phyloP scores from a whole-genome alignment of 2,888 invertebrate genomes.

The Acleris sparsana region DNA sequence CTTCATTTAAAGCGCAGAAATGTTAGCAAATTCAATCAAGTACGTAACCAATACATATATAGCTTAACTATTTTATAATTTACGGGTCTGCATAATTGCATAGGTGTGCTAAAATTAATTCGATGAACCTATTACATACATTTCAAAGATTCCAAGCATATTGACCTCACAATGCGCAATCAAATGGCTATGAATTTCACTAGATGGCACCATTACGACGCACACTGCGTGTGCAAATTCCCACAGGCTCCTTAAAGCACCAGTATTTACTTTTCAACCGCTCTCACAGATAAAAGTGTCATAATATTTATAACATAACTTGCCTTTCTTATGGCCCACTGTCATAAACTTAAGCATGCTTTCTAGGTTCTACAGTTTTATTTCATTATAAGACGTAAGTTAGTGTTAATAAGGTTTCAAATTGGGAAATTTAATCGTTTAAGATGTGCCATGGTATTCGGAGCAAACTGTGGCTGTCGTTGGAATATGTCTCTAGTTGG shows the following conservation, averaged over 20 bases:
- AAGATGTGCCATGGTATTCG: slow-evolving; percentile 62
- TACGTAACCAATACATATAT: too few relatives aligned
- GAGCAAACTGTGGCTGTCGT: slow-evolving; percentile 66
- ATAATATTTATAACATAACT: slow-evolving; percentile 82
- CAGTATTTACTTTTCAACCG: slow-evolving; percentile 76
- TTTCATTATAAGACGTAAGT: slow-evolving; percentile 57
- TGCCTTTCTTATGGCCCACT: slow-evolving; percentile 77
- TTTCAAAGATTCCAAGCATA: slow-evolving; percentile 37
- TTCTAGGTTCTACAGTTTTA: slow-evolving; percentile 55
- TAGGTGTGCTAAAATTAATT: slow-evolving; percentile 45
- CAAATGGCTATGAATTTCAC: slow-evolving; percentile 56
- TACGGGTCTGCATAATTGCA: slow-evolving; percentile 5
- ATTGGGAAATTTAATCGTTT: slow-evolving; percentile 51
- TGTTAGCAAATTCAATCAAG: too few relatives aligned
- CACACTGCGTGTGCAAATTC: slow-evolving; percentile 58
- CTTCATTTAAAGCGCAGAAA: too few relatives aligned
- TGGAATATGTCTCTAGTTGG: slow-evolving; percentile 81
- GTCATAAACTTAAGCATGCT: slow-evolving; percentile 73
- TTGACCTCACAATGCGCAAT: slow-evolving; percentile 57
- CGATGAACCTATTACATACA: slow-evolving; percentile 44
- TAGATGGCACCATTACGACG: slow-evolving; percentile 49
- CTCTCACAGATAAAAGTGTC: slow-evolving; percentile 79
- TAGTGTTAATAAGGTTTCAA: slow-evolving; percentile 62
- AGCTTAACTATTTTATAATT: too few relatives aligned
- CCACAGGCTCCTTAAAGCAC: slow-evolving; percentile 53